phyloP scores from a whole-genome alignment of 2,797 vertebrate genomes.

The Parauchenoglanis ngamensis region DNA sequence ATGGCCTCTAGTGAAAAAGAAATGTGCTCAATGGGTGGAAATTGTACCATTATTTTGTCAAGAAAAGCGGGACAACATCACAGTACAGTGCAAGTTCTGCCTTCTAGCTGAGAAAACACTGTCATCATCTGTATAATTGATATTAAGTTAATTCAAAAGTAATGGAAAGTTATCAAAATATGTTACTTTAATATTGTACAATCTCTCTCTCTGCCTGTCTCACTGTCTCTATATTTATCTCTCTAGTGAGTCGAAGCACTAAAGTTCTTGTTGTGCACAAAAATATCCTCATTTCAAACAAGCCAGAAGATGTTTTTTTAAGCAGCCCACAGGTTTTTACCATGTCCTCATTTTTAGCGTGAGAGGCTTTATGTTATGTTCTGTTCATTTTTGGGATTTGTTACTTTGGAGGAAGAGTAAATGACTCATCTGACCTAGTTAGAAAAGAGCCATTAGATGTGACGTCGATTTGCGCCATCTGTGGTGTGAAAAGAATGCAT shows the following conservation, averaged over 20 bases:
- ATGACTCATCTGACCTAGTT: slow-evolving; percentile 20
- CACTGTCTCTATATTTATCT: background rate
- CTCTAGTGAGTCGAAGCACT: background rate
- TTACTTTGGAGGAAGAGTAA: background rate
- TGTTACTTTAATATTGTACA: too few relatives aligned
- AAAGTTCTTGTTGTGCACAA: background rate
- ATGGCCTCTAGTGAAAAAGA: too few relatives aligned
- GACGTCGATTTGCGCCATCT: slow-evolving; percentile 27
- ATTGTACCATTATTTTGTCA: too few relatives aligned
- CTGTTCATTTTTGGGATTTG: slow-evolving; percentile 1
- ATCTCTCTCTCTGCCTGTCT: background rate
- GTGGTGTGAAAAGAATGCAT: background rate
- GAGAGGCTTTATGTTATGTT: slow-evolving; percentile 1
- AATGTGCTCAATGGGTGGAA: too few relatives aligned
- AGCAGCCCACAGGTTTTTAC: background rate
- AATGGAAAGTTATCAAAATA: too few relatives aligned
- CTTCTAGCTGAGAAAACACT: too few relatives aligned
- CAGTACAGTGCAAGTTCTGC: too few relatives aligned
- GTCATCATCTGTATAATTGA: too few relatives aligned
- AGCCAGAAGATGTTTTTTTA: background rate
- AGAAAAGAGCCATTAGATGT: slow-evolving; percentile 22
- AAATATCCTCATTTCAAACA: background rate
- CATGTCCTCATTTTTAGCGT: background rate
- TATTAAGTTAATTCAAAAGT: too few relatives aligned
- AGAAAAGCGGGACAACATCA: too few relatives aligned